phyloP scores from a whole-genome alignment of 2,797 vertebrate genomes.

The Hippopotamyrus pictus region DNA sequence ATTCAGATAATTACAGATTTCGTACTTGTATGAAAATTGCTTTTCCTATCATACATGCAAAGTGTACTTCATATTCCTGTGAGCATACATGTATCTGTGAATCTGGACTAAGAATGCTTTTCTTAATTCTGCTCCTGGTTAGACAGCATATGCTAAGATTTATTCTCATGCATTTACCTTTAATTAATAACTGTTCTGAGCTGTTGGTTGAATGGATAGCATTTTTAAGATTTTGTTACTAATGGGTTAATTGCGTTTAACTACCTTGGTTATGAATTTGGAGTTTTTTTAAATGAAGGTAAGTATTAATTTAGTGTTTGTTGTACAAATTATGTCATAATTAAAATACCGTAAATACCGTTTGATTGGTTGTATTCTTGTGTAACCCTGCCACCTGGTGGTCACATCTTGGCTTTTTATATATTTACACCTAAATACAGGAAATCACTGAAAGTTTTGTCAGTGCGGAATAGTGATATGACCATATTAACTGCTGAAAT shows the following conservation, averaged over 20 bases:
- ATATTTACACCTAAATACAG: background rate
- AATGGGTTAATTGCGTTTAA: background rate
- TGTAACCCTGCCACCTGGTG: constrained; percentile 21
- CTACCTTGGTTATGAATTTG: background rate
- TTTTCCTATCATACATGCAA: background rate
- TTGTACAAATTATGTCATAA: background rate
- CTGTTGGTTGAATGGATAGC: background rate
- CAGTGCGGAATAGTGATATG: background rate
- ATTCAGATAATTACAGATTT: background rate
- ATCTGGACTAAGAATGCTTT: background rate
- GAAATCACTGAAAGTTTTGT: background rate
- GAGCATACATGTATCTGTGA: background rate
- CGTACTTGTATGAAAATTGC: background rate
- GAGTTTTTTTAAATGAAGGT: background rate
- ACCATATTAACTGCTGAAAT: background rate
- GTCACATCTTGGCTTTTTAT: background rate
- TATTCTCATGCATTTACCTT: background rate
- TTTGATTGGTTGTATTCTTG: background rate
- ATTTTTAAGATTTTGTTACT: background rate
- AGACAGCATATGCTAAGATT: background rate
- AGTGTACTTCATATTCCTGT: background rate
- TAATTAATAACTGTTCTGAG: background rate
- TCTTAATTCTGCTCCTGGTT: background rate
- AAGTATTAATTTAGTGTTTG: background rate
- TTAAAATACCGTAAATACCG: background rate